Conservation (phyloP, 1,140 invertebrate species). For the Scaptodrosophila lebanonensis region DNA sequence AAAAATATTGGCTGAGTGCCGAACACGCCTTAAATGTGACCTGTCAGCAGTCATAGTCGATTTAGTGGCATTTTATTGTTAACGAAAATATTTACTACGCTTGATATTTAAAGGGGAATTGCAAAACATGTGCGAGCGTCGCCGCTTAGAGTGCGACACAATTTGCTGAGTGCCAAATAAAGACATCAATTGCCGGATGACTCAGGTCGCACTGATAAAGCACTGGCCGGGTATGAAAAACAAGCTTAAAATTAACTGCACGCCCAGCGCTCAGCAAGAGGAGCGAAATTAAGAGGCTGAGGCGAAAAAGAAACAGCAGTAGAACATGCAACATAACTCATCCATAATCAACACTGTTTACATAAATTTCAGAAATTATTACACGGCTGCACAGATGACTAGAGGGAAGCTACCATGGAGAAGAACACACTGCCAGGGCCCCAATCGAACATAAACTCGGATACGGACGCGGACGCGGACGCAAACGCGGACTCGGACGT, state of each 20-base stretch:
- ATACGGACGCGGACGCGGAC: slow-evolving; percentile 1
- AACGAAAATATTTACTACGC: slow-evolving; percentile 13
- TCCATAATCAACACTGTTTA: slow-evolving; percentile 76
- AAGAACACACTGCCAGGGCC: not conserved
- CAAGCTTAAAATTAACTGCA: slow-evolving; percentile 68
- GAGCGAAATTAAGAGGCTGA: no score
- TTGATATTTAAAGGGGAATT: slow-evolving; percentile 24
- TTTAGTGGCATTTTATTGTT: slow-evolving; percentile 44
- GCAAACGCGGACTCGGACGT: slow-evolving; percentile 17
- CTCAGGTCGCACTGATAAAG: slow-evolving; percentile 31
- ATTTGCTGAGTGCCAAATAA: slow-evolving; percentile 46
- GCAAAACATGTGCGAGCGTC: not conserved
- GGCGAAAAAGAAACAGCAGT: no score
- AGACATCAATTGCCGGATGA: slow-evolving; percentile 66
- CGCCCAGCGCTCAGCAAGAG: slow-evolving; percentile 36
- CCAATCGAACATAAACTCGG: slow-evolving; percentile 4
- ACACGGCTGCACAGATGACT: slow-evolving; percentile 51
- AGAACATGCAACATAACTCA: slow-evolving; percentile 74
- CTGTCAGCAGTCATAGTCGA: slow-evolving; percentile 27
- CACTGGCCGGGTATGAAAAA: slow-evolving; percentile 31
- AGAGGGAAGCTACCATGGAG: slow-evolving; percentile 18
- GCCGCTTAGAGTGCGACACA: slow-evolving; percentile 12
- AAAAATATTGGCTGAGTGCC: slow-evolving; percentile 23
- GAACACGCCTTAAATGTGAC: slow-evolving; percentile 41
- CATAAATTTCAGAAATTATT: slow-evolving; percentile 75